Conservation (phyloP, 2,888 invertebrate species). For the Drosophila macrospina region DNA sequence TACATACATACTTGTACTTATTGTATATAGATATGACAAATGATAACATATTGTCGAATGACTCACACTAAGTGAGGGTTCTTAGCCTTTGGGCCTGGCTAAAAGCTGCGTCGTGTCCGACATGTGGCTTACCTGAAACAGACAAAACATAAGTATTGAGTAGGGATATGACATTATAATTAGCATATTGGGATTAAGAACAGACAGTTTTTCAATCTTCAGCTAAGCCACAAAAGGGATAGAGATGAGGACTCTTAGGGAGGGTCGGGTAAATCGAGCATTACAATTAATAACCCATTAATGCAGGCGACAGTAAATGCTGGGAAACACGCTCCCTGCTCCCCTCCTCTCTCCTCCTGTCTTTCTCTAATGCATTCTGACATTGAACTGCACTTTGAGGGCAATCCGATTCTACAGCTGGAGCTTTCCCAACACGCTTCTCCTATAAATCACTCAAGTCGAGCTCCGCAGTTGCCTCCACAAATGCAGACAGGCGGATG, state of each 20-base stretch:
- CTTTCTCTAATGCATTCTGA: slow-evolving; percentile 41
- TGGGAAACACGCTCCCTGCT: slow-evolving; percentile 12
- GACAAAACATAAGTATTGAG: slow-evolving; percentile 19
- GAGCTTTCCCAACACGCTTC: slow-evolving; percentile 66
- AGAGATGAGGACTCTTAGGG: slow-evolving; percentile 1
- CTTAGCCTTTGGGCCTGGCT: slow-evolving; percentile 8
- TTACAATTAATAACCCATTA: slow-evolving; percentile 64
- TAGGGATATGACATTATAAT: slow-evolving; percentile 32
- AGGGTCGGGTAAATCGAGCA: slow-evolving; percentile 12
- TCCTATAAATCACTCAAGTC: slow-evolving; percentile 67
- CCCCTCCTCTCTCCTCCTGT: background rate
- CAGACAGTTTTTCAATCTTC: slow-evolving; percentile 3
- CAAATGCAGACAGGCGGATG: slow-evolving; percentile 28
- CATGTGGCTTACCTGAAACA: slow-evolving; percentile 64
- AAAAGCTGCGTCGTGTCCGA: background rate
- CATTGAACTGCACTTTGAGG: slow-evolving; percentile 49
- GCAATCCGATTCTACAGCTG: slow-evolving; percentile 4
- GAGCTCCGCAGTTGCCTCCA: slow-evolving; percentile 25
- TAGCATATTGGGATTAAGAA: slow-evolving; percentile 33
- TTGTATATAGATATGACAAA: background rate
- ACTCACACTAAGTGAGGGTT: slow-evolving; percentile 29
- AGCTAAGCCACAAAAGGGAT: slow-evolving; percentile 9
- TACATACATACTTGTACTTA: slow-evolving; percentile 1
- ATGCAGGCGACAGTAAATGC: slow-evolving; percentile 21
- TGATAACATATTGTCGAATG: background rate